phyloP scores from a whole-genome alignment of 2,888 invertebrate species.

The Argyra leucocephala region DNA sequence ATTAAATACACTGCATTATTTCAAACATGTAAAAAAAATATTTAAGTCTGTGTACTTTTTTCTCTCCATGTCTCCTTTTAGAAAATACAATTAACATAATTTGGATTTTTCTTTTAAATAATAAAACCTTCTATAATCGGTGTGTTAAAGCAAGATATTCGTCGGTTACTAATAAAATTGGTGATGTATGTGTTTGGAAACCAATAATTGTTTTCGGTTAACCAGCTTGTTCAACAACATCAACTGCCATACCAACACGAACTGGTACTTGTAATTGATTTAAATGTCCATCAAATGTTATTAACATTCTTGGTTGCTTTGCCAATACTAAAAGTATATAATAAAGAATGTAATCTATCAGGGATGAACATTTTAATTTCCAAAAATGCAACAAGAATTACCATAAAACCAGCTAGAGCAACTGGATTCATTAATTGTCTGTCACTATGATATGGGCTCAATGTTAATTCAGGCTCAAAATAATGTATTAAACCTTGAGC shows the following conservation, averaged over 20 bases:
- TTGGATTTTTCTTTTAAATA: constrained; percentile 82
- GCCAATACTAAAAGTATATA: constrained; percentile 93
- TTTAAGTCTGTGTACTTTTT: constrained; percentile 11
- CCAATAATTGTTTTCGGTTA: constrained; percentile 99
- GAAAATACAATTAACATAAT: constrained; percentile 34
- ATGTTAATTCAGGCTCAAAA: constrained; percentile 95
- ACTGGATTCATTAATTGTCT: constrained; percentile 89
- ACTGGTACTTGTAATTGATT: constrained; percentile 90
- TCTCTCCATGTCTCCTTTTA: neutral
- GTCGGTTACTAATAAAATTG: constrained; percentile 92
- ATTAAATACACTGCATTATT: neutral
- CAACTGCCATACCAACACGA: constrained; percentile 88
- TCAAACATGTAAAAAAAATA: constrained; percentile 16
- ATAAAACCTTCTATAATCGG: constrained; percentile 99
- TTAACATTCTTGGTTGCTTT: constrained; percentile 97
- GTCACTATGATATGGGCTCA: constrained; percentile 95
- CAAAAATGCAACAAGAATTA: constrained; percentile 86
- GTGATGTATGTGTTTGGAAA: constrained; percentile 98
- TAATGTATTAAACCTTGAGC: constrained; percentile 95
- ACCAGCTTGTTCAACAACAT: constrained; percentile 98
- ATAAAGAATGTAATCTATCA: constrained; percentile 89
- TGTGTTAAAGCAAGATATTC: constrained; percentile 87
- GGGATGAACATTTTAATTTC: constrained; percentile 84
- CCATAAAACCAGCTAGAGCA: constrained; percentile 88
- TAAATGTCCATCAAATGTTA: constrained; percentile 92